Conservation (phyloP, 2,888 invertebrate genomes). For the Cacoxenus indagator region DNA sequence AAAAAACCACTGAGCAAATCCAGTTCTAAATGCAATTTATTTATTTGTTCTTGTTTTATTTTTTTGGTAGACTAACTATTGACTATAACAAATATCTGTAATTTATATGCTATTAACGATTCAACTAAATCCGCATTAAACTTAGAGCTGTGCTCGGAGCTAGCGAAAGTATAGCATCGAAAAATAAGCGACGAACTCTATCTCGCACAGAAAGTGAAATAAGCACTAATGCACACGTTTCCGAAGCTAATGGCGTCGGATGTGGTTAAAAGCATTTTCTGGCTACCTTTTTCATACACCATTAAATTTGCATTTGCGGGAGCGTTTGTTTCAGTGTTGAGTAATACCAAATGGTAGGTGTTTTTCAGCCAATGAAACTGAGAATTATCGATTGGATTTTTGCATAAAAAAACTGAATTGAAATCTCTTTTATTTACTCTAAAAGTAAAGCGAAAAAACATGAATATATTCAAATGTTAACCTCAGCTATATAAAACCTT, state of each 20-base stretch:
- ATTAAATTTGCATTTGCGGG: constrained; percentile 62
- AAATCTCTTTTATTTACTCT: no score
- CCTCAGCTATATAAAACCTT: no score
- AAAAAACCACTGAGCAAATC: no score
- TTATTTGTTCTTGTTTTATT: no score
- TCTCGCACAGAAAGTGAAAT: constrained; percentile 17
- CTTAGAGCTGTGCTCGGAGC: constrained; percentile 7
- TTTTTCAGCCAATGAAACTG: not conserved
- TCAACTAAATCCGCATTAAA: constrained; percentile 22
- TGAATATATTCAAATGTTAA: no score
- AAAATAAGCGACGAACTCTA: not conserved
- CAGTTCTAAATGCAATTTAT: no score
- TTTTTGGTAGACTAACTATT: not conserved
- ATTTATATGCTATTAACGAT: constrained; percentile 47
- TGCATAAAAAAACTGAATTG: no score
- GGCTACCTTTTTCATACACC: constrained; percentile 60
- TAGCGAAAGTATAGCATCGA: not conserved
- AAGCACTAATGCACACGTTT: constrained; percentile 51
- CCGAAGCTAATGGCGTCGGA: constrained; percentile 55
- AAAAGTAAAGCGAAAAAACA: no score
- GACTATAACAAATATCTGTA: constrained; percentile 2
- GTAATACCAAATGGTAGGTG: not conserved
- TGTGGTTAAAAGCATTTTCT: constrained; percentile 62
- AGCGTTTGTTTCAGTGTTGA: constrained; percentile 39
- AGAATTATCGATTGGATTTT: not conserved